phyloP scores from a whole-genome alignment of 2,888 invertebrate species.

The Brachycybe producta region DNA sequence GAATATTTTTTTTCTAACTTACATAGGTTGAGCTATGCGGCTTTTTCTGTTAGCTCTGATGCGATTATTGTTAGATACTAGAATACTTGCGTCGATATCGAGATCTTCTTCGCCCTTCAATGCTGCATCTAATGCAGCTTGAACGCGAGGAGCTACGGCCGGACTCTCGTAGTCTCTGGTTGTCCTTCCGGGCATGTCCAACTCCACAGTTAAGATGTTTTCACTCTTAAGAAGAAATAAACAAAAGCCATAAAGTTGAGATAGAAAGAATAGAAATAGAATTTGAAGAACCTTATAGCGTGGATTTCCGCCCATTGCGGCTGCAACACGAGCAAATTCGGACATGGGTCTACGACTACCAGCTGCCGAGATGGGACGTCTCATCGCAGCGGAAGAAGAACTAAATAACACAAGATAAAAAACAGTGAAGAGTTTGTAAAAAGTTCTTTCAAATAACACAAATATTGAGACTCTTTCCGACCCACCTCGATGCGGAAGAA shows the following conservation, averaged over 20 bases:
- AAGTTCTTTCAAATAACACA: too few species aligned
- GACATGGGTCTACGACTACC: constrained; percentile 49
- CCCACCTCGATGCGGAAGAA: neutral
- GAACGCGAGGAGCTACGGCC: constrained; percentile 54
- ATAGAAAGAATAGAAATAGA: neutral
- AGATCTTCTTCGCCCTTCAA: constrained; percentile 39
- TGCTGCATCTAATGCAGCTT: constrained; percentile 50
- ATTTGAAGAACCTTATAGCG: constrained; percentile 32
- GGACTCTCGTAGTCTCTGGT: constrained; percentile 61
- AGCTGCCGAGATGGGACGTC: constrained; percentile 50
- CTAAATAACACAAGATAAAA: too few species aligned
- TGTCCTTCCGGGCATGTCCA: constrained; percentile 62
- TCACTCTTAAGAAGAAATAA: constrained; percentile 40
- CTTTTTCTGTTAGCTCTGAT: neutral
- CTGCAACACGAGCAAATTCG: constrained; percentile 44
- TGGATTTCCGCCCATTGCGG: constrained; percentile 39
- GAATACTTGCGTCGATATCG: constrained; percentile 19
- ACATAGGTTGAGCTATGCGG: constrained; percentile 7
- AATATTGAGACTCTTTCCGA: too few species aligned
- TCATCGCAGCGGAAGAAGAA: constrained; percentile 21
- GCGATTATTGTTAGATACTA: neutral
- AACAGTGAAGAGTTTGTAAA: too few species aligned
- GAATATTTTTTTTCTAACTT: neutral
- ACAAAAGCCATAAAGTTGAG: too few species aligned
- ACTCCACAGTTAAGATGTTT: constrained; percentile 57